Conservation (phyloP, 53 echinoderm and acorn worm species). For the Luidia sarsii region DNA sequence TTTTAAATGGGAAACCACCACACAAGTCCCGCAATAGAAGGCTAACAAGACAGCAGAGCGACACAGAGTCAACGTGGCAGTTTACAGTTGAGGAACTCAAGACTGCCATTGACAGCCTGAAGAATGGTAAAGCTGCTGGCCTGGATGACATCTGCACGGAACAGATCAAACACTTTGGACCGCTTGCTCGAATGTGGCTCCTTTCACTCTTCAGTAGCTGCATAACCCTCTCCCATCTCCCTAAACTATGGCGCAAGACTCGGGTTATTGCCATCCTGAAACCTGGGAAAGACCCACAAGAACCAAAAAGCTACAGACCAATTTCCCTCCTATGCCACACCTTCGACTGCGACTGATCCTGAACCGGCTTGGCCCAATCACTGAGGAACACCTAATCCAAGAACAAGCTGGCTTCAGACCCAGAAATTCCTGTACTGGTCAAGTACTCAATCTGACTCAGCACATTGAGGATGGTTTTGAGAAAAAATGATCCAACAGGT, state of each 20-base stretch:
- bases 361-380: conserved; percentile 49
- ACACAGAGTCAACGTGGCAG: not conserved
- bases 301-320: conserved; percentile 40
- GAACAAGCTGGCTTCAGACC: conserved; percentile 14
- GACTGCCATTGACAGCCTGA: not conserved
- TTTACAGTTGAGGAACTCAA: not conserved
- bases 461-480: conserved; percentile 10
- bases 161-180: conserved; percentile 42
- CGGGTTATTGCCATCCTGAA: not conserved
- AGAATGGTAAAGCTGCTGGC: conserved; percentile 16
- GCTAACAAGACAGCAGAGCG: not conserved
- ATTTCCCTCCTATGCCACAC: conserved; percentile 67
- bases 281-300: not conserved
- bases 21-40: not conserved
- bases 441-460: conserved; percentile 13
- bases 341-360: conserved; percentile 68
- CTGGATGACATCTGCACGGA: conserved; percentile 21
- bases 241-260: not conserved
- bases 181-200: conserved; percentile 12
- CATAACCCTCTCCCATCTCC: no score
- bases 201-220: not conserved
- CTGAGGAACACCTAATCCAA: conserved; percentile 61
- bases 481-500: no score
- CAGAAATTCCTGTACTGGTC: not conserved
- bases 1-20: conserved; percentile 17